Base-by-base conservation (phyloP, 2,113 vertebrate genomes). In the Melanerpes aurifrons region DNA sequence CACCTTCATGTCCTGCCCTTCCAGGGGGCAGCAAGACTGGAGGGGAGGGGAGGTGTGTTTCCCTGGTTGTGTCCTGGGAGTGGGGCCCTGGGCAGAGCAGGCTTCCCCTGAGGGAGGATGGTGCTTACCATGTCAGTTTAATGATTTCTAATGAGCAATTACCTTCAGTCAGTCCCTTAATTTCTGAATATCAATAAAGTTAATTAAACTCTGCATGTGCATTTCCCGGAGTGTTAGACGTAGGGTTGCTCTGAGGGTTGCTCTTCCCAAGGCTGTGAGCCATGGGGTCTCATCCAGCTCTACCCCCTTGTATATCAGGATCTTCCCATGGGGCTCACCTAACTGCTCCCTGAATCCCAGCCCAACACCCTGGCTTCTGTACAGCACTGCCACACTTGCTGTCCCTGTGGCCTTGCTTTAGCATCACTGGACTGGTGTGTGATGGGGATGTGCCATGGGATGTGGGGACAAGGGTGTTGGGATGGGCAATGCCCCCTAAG, bases 171-270 rank as follows among this genome's bases (percentile, higher is more conserved):
- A 97, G 97, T 98, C 97, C 97, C 97, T 95, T 98, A 98, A 98
- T 98, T 98, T 98, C 98, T 98, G 97, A 98, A 98, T 98, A 98
- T 98, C 98, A 98, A 98, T 98, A 98, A 98, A 98, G 98, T 98
- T 98, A 98, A 98, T 98, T 98, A 98, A 98, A 98, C 97, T 94
- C 97, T 93, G 96, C 97, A 40, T 98, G 97, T 97, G 96, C 89
- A 92, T 95, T 95, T 96, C 94, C 86, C 92, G 61, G 75, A 89
- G 74, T 12, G 70, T 88, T 86, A 92, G 82, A 82, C 59, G 80
- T 82, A 82, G 81, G 70, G 86, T 92, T 95, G 81, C 70, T 48
- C 50, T 54, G 77, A n/a, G 24, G 86, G 62, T 83, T 84, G 83
- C 54, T 67, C 63, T 90, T 89, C 29, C 31, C 6, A 26, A n/a